Base-by-base conservation (phyloP, 1,140 invertebrate species). In the Caenorhabditis latens region DNA sequence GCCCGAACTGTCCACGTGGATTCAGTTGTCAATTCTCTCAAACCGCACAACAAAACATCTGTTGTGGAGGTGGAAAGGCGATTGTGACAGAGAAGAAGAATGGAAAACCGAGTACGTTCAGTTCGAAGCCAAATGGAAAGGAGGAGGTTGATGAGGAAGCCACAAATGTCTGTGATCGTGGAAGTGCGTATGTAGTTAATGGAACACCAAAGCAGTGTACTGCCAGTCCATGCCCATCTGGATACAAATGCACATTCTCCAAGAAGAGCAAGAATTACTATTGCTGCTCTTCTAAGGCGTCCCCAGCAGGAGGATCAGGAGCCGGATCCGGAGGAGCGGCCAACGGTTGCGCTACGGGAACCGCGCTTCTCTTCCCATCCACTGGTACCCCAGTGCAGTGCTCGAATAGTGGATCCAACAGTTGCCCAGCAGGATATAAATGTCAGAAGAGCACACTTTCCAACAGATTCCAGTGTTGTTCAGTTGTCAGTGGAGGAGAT, bases 181-280 rank as follows among this genome's bases (percentile, higher is more conserved):
- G 91, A 53, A 87, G 84, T 32, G 91, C 91, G 16, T 91, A 91
- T 61, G 43, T 92, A 13, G 75, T 92, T 6, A 90, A 88, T 63
- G 91, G 91, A 61, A 71, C 86, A 16, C 91, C 91, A n/a, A 90
- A 92, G 53, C 92, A 91, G 43, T 92, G 91, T 84, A 92, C 91
- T 14, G 84, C 88, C 16, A 85, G 75, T n/a, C 85, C 87, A 67
- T 91, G 90, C 58, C 90, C 89, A 42, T 43, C 42, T 46, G 85
- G 88, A 63, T 91, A 90, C 88, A 89, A 88, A 65, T 92, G 91
- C 83, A 86, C 86, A 9, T 92, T 92, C 86, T 92, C 91, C 13
- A 90, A 91, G 67, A 84, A 63, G 46, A 83, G 67, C 32, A 90
- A 90, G 84, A 75, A 86, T 61, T 86, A 86, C 57, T 86, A 61